Evolutionary conservation across 1,140 invertebrate species (phyloP).

Genomic region (Pinna nobilis): DNA sequence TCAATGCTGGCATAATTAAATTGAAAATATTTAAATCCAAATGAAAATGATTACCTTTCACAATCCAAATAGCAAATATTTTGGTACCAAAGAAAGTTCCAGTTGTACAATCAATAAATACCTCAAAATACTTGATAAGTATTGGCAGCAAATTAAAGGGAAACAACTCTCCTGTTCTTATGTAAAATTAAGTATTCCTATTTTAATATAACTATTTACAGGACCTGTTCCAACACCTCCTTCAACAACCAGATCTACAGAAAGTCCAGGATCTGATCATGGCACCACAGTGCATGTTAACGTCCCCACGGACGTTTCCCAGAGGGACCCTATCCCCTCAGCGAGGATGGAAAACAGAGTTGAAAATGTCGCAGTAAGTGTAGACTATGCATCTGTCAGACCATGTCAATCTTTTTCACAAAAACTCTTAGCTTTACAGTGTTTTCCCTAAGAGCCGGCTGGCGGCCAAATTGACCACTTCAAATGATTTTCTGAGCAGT

Average conservation of each 20-base stretch:
- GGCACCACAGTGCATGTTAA: slow-evolving; percentile 58
- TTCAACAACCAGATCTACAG: slow-evolving; percentile 39
- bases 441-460: background rate
- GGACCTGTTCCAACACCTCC: slow-evolving; percentile 60
- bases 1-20: too few species aligned
- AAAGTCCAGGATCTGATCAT: slow-evolving; percentile 50
- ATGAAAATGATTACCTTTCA: too few species aligned
- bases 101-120: too few species aligned
- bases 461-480: too few species aligned
- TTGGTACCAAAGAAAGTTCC: too few species aligned
- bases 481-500: too few species aligned
- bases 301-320: slow-evolving; percentile 40
- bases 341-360: background rate
- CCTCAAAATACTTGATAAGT: too few species aligned
- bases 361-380: slow-evolving; percentile 9
- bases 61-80: too few species aligned
- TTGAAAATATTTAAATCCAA: too few species aligned
- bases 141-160: too few species aligned
- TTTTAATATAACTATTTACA: slow-evolving; percentile 26
- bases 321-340: background rate
- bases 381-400: background rate
- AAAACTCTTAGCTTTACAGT: background rate
- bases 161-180: too few species aligned
- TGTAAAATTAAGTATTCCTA: background rate
- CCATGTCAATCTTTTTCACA: background rate